Evolutionary conservation across 2,888 invertebrate species (phyloP).

Genomic region (Phyto melanocephala): DNA sequence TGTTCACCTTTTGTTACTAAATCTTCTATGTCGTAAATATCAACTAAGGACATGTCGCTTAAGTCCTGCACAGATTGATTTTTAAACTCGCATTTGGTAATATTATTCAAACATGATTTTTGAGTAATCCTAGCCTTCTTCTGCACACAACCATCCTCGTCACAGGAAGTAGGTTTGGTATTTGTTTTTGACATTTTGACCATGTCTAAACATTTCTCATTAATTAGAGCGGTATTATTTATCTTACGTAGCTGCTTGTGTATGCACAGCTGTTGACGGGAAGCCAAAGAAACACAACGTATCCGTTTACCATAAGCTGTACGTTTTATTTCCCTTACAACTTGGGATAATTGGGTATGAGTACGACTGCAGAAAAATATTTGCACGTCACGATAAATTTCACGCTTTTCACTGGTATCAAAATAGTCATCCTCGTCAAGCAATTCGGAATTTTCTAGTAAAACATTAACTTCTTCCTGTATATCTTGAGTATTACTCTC

Average conservation of each 20-base stretch:
- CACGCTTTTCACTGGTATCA: neutral
- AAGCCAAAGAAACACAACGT: slow-evolving; percentile 91
- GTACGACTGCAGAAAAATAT: slow-evolving; percentile 92
- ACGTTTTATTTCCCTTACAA: slow-evolving; percentile 93
- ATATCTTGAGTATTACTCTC: slow-evolving; percentile 9
- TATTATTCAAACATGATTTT: neutral
- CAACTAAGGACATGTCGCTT: slow-evolving; percentile 83
- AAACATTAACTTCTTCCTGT: slow-evolving; percentile 28
- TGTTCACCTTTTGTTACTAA: slow-evolving; percentile 84
- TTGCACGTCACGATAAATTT: slow-evolving; percentile 29
- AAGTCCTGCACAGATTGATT: slow-evolving; percentile 81
- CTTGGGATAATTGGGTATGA: slow-evolving; percentile 97
- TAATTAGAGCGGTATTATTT: slow-evolving; percentile 88
- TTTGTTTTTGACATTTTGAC: slow-evolving; percentile 78
- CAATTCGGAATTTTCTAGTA: slow-evolving; percentile 25
- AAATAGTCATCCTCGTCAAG: slow-evolving; percentile 7
- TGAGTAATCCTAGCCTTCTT: slow-evolving; percentile 82
- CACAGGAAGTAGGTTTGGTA: slow-evolving; percentile 69
- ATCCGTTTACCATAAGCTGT: slow-evolving; percentile 86
- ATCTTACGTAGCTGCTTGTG: slow-evolving; percentile 88
- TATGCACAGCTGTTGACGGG: slow-evolving; percentile 94
- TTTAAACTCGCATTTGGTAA: slow-evolving; percentile 48
- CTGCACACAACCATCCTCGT: slow-evolving; percentile 71
- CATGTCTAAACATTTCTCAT: slow-evolving; percentile 93
- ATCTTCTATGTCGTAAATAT: slow-evolving; percentile 93